phyloP scores from a whole-genome alignment of 2,888 invertebrate species.

The Parnassius smintheus region DNA sequence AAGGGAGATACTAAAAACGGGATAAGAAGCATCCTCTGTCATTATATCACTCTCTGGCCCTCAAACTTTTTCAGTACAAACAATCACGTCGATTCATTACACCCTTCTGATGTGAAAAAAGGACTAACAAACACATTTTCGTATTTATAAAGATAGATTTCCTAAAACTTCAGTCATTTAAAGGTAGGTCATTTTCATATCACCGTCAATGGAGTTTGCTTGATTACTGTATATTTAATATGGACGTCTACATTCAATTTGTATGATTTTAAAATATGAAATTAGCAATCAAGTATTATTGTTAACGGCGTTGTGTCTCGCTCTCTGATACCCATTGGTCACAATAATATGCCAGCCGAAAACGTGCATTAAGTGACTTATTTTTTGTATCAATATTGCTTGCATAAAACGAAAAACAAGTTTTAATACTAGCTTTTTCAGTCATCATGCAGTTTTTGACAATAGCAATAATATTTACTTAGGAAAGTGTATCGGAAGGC shows the following conservation, averaged over 20 bases:
- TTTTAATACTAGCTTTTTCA: constrained; percentile 8
- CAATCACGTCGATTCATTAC: too few species aligned
- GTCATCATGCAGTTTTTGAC: constrained; percentile 7
- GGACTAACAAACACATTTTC: too few species aligned
- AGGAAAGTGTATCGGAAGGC: neutral
- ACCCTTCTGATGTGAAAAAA: too few species aligned
- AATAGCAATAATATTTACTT: constrained; percentile 14
- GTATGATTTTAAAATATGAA: constrained; percentile 31
- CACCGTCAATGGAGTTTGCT: constrained; percentile 7
- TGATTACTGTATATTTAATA: constrained; percentile 31
- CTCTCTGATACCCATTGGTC: constrained; percentile 38
- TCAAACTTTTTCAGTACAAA: neutral
- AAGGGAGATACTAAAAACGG: too few species aligned
- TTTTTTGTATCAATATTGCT: neutral
- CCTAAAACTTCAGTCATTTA: too few species aligned
- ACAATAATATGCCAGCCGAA: constrained; percentile 1
- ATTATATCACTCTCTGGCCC: neutral
- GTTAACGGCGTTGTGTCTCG: constrained; percentile 33
- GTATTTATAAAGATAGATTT: too few species aligned
- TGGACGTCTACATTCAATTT: constrained; percentile 39
- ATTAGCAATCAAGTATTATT: constrained; percentile 44
- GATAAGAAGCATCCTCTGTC: too few species aligned
- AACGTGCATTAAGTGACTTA: neutral
- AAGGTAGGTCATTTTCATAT: neutral
- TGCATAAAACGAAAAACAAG: neutral